phyloP scores from a whole-genome alignment of 2,113 vertebrate genomes.

The Brachyhypopomus occidentalis region DNA sequence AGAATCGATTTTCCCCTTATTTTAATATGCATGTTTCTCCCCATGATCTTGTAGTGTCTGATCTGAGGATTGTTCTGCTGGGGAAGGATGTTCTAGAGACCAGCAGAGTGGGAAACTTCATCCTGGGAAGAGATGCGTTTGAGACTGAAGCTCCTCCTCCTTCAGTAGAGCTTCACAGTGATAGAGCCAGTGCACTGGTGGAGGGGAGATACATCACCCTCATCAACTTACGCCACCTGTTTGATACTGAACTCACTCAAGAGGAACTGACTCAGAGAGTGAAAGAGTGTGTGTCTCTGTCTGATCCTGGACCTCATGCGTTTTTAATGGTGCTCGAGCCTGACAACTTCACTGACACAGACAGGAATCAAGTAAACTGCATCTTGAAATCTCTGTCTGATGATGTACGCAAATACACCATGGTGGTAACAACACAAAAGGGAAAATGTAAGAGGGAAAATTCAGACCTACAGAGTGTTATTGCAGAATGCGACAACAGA shows the following conservation, averaged over 20 bases:
- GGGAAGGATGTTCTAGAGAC: constrained; percentile 20
- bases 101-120: constrained; percentile 27
- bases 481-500: neutral
- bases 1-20: too few relatives aligned
- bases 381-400: neutral
- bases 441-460: neutral
- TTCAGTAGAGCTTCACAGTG: constrained; percentile 10
- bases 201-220: constrained; percentile 19
- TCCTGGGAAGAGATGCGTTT: constrained; percentile 10
- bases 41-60: too few relatives aligned
- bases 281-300: constrained; percentile 18
- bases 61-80: constrained; percentile 34
- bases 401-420: neutral
- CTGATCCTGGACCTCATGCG: constrained; percentile 31
- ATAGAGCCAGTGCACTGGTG: neutral
- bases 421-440: neutral
- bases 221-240: constrained; percentile 29
- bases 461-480: neutral
- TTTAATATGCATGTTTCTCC: too few relatives aligned
- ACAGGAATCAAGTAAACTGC: too few relatives aligned
- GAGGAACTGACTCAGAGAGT: neutral
- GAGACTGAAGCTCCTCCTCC: neutral
- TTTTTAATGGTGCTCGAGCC: neutral
- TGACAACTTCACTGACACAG: neutral
- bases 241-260: neutral